Conservation (phyloP, 2,888 invertebrate genomes). For the Rugalucina vietnamica region DNA sequence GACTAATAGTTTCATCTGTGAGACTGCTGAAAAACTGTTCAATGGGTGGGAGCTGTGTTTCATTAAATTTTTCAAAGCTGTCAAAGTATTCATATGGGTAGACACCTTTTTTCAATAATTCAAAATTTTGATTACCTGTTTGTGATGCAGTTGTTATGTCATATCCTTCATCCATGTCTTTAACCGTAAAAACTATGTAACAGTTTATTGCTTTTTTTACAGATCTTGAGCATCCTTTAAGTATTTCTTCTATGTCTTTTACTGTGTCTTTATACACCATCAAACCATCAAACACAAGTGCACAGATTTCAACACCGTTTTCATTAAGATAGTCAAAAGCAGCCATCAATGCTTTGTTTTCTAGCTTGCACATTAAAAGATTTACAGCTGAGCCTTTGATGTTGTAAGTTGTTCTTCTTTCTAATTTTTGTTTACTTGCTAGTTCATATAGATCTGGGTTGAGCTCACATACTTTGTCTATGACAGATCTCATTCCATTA, state of each 20-base stretch:
- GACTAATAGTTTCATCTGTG: conserved; percentile 7
- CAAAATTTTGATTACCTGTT: background rate
- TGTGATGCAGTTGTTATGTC: background rate
- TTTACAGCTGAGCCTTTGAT: conserved; percentile 18
- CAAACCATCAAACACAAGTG: conserved; percentile 20
- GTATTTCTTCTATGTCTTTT: background rate
- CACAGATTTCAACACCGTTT: background rate
- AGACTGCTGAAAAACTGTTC: conserved; percentile 3
- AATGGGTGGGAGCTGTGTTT: background rate
- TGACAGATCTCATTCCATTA: conserved; percentile 9
- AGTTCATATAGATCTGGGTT: too few species aligned
- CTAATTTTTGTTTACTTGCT: too few species aligned
- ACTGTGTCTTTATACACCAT: conserved; percentile 24
- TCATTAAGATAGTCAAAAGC: conserved; percentile 4
- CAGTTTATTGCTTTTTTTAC: conserved; percentile 8
- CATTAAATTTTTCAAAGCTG: background rate
- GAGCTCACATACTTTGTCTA: conserved; percentile 20
- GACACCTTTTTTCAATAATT: background rate
- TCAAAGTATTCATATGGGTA: background rate
- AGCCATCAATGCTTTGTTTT: too few species aligned
- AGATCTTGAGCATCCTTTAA: conserved; percentile 15
- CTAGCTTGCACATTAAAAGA: conserved; percentile 15
- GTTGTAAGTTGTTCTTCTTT: too few species aligned
- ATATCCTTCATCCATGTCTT: conserved; percentile 19
- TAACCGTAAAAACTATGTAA: conserved; percentile 18